Evolutionary conservation across 2,888 invertebrate species (phyloP).

Genomic region (Sesamia inferens): DNA sequence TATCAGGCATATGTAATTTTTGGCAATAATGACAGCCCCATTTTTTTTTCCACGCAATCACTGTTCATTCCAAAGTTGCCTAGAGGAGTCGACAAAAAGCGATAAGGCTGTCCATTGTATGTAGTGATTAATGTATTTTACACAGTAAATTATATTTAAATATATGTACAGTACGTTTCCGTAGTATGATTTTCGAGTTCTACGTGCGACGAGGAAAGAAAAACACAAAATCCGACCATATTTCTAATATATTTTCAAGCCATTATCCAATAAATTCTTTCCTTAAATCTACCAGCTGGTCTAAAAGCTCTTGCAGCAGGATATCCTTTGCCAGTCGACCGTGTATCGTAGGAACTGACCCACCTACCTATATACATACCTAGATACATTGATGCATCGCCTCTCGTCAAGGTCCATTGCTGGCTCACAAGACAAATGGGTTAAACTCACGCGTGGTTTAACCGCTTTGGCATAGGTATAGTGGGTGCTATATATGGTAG

Average conservation of each 20-base stretch:
- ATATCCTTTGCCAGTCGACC: background rate
- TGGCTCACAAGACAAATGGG: constrained; percentile 68
- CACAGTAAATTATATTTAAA: no score
- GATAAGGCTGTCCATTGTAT: no score
- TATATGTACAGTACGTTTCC: no score
- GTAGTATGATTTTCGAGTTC: no score
- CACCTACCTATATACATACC: background rate
- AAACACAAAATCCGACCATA: background rate
- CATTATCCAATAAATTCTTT: background rate
- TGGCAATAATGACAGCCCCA: no score
- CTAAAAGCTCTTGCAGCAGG: background rate
- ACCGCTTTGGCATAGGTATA: background rate
- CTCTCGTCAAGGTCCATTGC: constrained; percentile 73
- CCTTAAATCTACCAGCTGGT: background rate
- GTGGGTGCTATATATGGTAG: background rate
- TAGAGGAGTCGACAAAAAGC: no score
- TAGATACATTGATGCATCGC: background rate
- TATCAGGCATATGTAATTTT: no score
- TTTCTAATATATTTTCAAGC: background rate
- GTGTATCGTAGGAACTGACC: background rate
- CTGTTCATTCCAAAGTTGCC: no score
- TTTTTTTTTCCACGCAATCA: no score
- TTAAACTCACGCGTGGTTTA: constrained; percentile 38
- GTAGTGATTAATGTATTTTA: no score
- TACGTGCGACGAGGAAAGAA: no score